Evolutionary conservation across 2,797 vertebrate species (phyloP).

Genomic region (Cephalopachus bancanus): DNA sequence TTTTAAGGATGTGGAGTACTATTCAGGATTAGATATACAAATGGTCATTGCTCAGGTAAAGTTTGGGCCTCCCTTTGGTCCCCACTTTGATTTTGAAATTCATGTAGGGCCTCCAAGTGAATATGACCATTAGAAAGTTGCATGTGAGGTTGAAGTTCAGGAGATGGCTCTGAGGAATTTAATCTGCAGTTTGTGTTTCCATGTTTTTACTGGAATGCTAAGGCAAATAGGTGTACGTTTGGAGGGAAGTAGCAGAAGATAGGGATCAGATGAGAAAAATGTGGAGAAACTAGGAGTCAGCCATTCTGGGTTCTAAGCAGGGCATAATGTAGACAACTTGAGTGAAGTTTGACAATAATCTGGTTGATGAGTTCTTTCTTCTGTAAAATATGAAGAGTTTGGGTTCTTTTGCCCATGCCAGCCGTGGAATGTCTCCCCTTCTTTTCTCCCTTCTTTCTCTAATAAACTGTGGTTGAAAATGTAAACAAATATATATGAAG

Average conservation of each 20-base stretch:
- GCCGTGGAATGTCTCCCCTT: no score
- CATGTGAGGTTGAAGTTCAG: not conserved
- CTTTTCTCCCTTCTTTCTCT: no score
- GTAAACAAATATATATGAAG: no score
- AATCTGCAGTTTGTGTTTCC: not conserved
- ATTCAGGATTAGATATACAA: no score
- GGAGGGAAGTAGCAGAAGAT: not conserved
- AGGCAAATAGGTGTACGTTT: not conserved
- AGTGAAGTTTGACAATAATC: not conserved
- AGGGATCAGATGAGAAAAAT: not conserved
- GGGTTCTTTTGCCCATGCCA: no score
- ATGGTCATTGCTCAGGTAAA: no score
- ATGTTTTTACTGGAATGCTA: not conserved
- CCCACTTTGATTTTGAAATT: not conserved
- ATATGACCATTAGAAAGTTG: not conserved
- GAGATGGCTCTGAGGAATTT: not conserved
- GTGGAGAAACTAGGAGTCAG: not conserved
- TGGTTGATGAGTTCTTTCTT: not conserved
- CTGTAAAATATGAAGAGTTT: not conserved
- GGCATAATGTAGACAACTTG: rapidly evolving
- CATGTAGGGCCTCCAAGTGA: not conserved
- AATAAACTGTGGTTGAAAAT: no score
- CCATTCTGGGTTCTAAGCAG: not conserved
- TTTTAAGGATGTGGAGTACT: no score
- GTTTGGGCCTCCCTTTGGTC: no score